Evolutionary conservation across 2,113 vertebrate species (phyloP).

Genomic region (Jacana jacana): DNA sequence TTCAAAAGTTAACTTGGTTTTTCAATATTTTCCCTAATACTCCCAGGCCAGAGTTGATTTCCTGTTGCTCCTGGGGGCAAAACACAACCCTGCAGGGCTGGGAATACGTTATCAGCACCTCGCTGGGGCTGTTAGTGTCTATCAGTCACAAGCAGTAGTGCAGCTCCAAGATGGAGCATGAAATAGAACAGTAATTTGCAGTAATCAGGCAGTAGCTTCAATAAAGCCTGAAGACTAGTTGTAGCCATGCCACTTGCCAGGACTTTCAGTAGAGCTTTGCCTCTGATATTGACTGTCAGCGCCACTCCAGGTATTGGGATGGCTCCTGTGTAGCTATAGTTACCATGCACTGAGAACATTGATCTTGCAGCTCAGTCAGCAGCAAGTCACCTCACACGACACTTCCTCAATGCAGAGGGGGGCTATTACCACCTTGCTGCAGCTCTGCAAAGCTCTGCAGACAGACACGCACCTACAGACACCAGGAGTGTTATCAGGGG

Average conservation of each 20-base stretch:
- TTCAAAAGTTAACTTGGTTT: not conserved
- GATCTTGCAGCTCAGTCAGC: not conserved
- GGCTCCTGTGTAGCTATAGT: not conserved
- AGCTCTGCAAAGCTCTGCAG: not conserved
- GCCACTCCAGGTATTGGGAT: not conserved
- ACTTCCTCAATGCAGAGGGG: not conserved
- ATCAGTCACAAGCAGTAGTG: not conserved
- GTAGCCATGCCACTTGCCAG: not conserved
- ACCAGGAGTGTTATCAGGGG: not conserved
- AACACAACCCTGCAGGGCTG: too few species aligned
- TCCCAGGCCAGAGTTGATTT: not conserved
- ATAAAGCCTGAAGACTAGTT: not conserved
- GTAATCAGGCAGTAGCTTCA: not conserved
- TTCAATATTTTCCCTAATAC: not conserved
- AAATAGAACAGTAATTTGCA: not conserved
- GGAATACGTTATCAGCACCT: not conserved
- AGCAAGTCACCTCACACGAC: not conserved
- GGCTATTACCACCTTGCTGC: not conserved
- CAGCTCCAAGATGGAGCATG: not conserved
- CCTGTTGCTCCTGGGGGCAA: not conserved
- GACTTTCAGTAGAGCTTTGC: not conserved
- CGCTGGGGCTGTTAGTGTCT: not conserved
- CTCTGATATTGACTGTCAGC: not conserved
- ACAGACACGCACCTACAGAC: rapidly evolving
- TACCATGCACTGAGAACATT: not conserved